Evolutionary conservation across 2,797 vertebrate species (phyloP).

Genomic region (Lacerta bilineata): DNA sequence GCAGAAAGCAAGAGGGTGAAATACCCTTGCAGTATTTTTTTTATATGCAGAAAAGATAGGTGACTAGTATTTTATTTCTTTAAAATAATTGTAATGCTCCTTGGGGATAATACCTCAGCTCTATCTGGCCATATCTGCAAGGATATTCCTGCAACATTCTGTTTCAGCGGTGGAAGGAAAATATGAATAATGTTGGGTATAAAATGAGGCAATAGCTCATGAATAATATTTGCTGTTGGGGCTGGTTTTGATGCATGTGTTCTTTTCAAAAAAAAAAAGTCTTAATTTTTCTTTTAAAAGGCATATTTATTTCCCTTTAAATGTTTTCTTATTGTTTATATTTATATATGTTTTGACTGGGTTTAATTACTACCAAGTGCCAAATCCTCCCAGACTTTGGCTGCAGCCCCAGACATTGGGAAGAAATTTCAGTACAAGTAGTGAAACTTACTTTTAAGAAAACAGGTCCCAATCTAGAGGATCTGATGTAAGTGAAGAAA

Average conservation of each 20-base stretch:
- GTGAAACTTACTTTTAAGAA: not conserved
- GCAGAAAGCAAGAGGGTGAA: conserved; percentile 69
- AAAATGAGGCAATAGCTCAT: conserved; percentile 67
- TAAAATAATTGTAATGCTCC: conserved; percentile 73
- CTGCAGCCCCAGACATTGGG: conserved; percentile 14
- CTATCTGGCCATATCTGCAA: conserved; percentile 81
- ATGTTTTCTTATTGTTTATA: conserved; percentile 75
- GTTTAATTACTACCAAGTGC: conserved; percentile 79
- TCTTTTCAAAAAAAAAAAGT: conserved; percentile 72
- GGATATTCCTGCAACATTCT: conserved; percentile 76
- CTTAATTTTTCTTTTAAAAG: conserved; percentile 73
- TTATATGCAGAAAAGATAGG: conserved; percentile 78
- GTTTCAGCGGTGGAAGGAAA: conserved; percentile 73
- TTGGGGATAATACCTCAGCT: conserved; percentile 80
- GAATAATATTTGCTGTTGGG: conserved; percentile 62
- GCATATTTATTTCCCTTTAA: conserved; percentile 82
- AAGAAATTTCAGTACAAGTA: not conserved
- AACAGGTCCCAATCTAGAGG: not conserved
- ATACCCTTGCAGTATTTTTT: conserved; percentile 82
- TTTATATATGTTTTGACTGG: conserved; percentile 80
- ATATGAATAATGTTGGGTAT: conserved; percentile 73
- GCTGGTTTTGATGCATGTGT: conserved; percentile 73
- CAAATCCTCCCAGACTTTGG: conserved; percentile 70
- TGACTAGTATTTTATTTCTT: conserved; percentile 83
- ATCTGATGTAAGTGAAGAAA: not conserved